Conservation (phyloP, 1,140 invertebrate species). For the Brachionus plicatilis region DNA sequence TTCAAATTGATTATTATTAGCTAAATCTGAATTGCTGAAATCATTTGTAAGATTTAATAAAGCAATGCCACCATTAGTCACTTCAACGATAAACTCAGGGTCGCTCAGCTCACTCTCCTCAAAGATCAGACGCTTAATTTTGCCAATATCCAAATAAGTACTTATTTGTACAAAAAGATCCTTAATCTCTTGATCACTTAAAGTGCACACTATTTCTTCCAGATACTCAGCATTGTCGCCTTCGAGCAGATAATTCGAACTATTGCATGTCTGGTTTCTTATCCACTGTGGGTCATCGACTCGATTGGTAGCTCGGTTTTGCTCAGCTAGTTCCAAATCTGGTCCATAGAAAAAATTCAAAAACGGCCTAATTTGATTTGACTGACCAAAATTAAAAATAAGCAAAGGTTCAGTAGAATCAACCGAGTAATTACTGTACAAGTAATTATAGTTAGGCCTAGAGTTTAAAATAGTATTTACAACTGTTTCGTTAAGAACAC, state of each 20-base stretch:
- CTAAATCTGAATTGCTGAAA: background rate
- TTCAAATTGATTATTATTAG: background rate
- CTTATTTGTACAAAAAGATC: background rate
- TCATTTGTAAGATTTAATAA: background rate
- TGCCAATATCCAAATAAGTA: background rate
- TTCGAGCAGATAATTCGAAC: background rate
- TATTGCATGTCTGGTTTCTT: background rate
- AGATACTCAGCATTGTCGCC: background rate
- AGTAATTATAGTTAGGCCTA: constrained; percentile 26
- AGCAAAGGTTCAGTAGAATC: background rate
- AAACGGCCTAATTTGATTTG: background rate
- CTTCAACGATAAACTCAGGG: background rate
- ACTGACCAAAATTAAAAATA: background rate
- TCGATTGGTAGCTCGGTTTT: background rate
- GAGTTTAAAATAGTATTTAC: constrained; percentile 14
- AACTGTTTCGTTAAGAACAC: background rate
- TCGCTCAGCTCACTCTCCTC: background rate
- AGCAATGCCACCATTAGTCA: background rate
- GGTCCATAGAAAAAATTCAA: constrained; percentile 21
- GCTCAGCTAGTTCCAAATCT: background rate
- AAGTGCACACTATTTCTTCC: background rate
- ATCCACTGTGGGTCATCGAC: constrained; percentile 2
- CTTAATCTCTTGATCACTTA: background rate
- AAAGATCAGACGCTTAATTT: background rate
- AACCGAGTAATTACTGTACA: constrained; percentile 1